phyloP scores from a whole-genome alignment of 2,888 invertebrate species.

The Thereva nobilitata region DNA sequence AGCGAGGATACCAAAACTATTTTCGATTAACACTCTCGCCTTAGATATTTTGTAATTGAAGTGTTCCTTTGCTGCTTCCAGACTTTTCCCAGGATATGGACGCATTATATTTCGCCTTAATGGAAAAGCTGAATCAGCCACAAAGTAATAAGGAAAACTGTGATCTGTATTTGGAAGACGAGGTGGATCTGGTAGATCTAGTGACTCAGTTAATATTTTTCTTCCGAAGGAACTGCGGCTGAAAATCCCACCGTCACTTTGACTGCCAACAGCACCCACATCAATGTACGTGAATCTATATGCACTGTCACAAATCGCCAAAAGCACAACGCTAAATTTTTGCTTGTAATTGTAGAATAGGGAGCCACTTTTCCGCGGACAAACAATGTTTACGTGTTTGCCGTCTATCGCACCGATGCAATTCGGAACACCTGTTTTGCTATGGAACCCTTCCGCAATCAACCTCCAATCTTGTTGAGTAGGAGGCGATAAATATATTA shows the following conservation, averaged over 20 bases:
- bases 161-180: too few relatives aligned
- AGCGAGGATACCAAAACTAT: too few relatives aligned
- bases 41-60: too few relatives aligned
- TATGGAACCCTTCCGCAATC: slow-evolving; percentile 36
- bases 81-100: too few relatives aligned
- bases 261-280: slow-evolving; percentile 48
- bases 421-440: slow-evolving; percentile 43
- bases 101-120: too few relatives aligned
- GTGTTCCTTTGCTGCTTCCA: not conserved
- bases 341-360: slow-evolving; percentile 49
- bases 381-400: slow-evolving; percentile 46
- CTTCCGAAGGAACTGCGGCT: not conserved
- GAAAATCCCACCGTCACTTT: slow-evolving; percentile 45
- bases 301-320: slow-evolving; percentile 47
- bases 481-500: slow-evolving; percentile 37
- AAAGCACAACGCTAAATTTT: slow-evolving; percentile 47
- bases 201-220: not conserved
- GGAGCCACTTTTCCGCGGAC: slow-evolving; percentile 47
- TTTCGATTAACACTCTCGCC: too few relatives aligned
- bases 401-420: slow-evolving; percentile 49
- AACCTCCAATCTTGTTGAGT: slow-evolving; percentile 35
- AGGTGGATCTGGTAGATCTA: too few relatives aligned
- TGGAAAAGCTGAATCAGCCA: too few relatives aligned
- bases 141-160: too few relatives aligned
- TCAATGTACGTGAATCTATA: slow-evolving; percentile 50